These are phyloP conservation scores for Epirrita christyi DNA, from an alignment of 2,888 invertebrate species.

Conservation along the genomic window DNA sequence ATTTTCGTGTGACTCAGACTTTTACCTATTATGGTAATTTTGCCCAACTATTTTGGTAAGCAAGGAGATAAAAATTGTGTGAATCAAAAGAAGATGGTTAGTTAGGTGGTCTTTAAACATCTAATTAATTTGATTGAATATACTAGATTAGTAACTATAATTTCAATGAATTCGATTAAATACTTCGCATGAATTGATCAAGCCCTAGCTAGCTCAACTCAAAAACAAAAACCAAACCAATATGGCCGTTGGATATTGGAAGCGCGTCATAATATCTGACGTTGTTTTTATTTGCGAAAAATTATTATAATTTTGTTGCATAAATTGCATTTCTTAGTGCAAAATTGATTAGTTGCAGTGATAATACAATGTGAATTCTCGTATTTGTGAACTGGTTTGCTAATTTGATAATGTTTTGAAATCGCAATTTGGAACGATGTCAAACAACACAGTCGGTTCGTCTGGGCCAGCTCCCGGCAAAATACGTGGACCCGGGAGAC, in stretches of 20 bases:
- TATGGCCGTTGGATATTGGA: conserved; percentile 69
- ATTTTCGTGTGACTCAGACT: too few species aligned
- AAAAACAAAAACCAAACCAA: conserved; percentile 42
- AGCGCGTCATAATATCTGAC: conserved; percentile 82
- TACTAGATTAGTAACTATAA: too few species aligned
- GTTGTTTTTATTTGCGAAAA: conserved; percentile 79
- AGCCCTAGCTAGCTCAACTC: background rate
- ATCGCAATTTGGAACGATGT: conserved; percentile 62
- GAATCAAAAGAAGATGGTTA: too few species aligned
- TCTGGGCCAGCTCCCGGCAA: conserved; percentile 85
- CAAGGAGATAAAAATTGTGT: too few species aligned
- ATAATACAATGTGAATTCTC: conserved; percentile 61
- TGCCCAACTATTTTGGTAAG: too few species aligned
- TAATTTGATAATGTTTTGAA: conserved; percentile 65
- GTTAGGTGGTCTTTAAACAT: too few species aligned
- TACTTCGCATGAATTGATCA: too few species aligned
- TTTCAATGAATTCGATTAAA: too few species aligned
- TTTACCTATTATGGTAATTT: too few species aligned
- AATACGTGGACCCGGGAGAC: conserved; percentile 90
- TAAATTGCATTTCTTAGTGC: conserved; percentile 30
- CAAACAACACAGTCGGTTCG: conserved; percentile 82
- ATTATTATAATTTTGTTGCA: conserved; percentile 40
- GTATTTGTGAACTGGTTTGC: conserved; percentile 37
- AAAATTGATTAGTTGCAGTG: conserved; percentile 36
- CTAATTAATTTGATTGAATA: too few species aligned